Conservation (phyloP, 2,888 invertebrate genomes). For the Didymodactylos carnosus region DNA sequence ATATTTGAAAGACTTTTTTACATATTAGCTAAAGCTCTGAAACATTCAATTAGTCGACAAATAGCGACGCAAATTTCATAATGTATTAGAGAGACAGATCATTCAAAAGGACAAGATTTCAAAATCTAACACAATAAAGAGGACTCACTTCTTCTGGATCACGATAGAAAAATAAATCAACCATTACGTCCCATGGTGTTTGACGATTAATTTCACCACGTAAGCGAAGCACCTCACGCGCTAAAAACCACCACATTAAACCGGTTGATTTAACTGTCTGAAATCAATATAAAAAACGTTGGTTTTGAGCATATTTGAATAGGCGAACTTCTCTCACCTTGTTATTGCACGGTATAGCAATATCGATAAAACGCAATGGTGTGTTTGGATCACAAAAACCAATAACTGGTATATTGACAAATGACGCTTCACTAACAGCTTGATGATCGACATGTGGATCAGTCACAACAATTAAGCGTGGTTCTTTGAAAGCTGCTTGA, state of each 20-base stretch:
- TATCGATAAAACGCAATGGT: conserved; percentile 83
- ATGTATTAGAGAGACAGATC: no score
- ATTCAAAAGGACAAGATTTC: no score
- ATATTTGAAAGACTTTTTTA: no score
- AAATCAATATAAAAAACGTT: conserved; percentile 9
- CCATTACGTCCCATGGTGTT: conserved; percentile 86
- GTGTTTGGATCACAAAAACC: conserved; percentile 94
- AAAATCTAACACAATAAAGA: no score
- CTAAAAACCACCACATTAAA: conserved; percentile 95
- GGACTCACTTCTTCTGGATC: conserved; percentile 39
- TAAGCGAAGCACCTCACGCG: conserved; percentile 74
- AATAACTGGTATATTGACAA: conserved; percentile 97
- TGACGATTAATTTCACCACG: conserved; percentile 77
- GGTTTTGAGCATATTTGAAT: neutral
- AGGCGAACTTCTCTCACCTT: no score
- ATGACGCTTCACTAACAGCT: conserved; percentile 92
- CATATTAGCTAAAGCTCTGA: no score
- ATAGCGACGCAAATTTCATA: no score
- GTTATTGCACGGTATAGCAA: conserved; percentile 96
- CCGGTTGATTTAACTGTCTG: conserved; percentile 78
- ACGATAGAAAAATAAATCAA: conserved; percentile 96
- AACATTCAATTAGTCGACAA: no score
- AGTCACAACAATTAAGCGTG: conserved; percentile 78
- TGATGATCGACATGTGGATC: conserved; percentile 55
- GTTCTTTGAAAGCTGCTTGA: conserved; percentile 92